Evolutionary conservation across 2,113 vertebrate species (phyloP), one percentile per base, ranked within the genome.

Genomic region (Ceyx cyanopectus): DNA sequence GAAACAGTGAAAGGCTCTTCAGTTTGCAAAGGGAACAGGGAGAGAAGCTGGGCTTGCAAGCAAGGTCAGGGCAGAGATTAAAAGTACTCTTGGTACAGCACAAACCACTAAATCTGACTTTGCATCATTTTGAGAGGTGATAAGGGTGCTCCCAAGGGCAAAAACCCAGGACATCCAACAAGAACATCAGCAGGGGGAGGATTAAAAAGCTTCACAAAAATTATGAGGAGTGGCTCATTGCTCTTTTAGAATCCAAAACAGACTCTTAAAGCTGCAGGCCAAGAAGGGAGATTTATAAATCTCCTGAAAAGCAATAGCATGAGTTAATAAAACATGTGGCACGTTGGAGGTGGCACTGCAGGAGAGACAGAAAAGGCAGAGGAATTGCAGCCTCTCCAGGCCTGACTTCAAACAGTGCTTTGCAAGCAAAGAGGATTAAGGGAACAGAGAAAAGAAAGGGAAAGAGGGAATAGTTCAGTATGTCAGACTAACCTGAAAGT

Each of bases 201-300:
- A 78, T 85, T 78, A 84, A 85, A 77, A 67, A 86, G 43, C 57
- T 63, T 74, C 80, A 74, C 22, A 48, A 86, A 88, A 88, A 77
- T 20, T 12, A 37, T 3, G 4, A 93, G 50, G 77, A 81, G 24
- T 41, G 57, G 65, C 65, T 92, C 81, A 56, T 75, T 50, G 19
- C 73, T 81, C 69, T 75, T 72, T 78, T 12, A 75, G 89, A 93
- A 90, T 70, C 57, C 77, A 86, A 90, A 93, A 45, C 6, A 89
- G 85, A 54, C 53, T 88, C 45, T 21, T 1, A 46, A 29, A 83
- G 70, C 48, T 20, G 56, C 63, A 78, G 75, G 80, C 79, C 86
- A 83, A 90, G 65, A 40, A 90, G 72, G 29, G 65, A 67, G 89
- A 92, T 86, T 93, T 92, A 90, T 45, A 81, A 92, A 63, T 48